Evolutionary conservation across 1,140 invertebrate genomes (phyloP).

Genomic region (Aphaenogaster ashmeadi): DNA sequence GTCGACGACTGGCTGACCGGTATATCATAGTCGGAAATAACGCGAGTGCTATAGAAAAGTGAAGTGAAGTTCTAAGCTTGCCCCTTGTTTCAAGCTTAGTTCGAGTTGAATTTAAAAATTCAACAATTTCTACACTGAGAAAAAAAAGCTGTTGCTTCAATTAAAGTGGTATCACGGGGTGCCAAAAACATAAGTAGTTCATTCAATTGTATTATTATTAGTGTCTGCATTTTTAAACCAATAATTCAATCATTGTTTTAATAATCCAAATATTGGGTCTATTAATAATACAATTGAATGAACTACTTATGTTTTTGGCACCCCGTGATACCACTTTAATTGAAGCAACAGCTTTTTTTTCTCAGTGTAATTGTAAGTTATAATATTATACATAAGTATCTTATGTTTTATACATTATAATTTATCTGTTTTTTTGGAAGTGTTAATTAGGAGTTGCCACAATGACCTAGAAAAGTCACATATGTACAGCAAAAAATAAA

Average conservation of each 20-base stretch:
- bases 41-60: neutral
- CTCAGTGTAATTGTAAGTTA: neutral
- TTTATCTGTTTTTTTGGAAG: neutral
- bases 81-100: neutral
- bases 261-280: no score
- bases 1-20: constrained; percentile 77
- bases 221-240: no score
- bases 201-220: no score
- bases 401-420: neutral
- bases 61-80: neutral
- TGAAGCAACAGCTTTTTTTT: no score
- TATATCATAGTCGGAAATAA: constrained; percentile 64
- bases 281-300: no score
- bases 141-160: no score
- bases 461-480: neutral
- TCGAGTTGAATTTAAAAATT: neutral
- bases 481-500: neutral
- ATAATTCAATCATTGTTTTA: no score
- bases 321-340: no score
- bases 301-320: no score
- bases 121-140: neutral
- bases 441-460: neutral
- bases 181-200: no score
- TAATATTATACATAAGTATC: neutral
- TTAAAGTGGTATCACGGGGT: no score